A percentile compares a stretch with the other conserved stretches of the same genome.
These are phyloP conservation scores for Oreochromis niloticus DNA, from an alignment of 2,113 vertebrate genomes.

Conservation along the genomic window DNA sequence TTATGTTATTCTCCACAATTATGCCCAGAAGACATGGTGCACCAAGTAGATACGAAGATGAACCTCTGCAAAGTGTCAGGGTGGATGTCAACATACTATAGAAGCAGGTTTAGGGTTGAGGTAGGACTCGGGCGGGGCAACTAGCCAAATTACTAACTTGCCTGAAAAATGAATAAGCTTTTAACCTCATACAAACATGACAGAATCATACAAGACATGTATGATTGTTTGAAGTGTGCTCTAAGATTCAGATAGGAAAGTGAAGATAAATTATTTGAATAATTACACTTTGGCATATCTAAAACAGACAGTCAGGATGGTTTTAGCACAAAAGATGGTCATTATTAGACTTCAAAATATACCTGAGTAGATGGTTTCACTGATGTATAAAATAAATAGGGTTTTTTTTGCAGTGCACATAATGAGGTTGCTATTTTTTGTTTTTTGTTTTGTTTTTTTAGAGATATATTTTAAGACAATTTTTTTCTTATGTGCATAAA, in stretches of 20 bases:
- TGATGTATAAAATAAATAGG: not conserved
- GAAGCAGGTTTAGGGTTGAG: not conserved
- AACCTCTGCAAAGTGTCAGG: not conserved
- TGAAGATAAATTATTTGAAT: not conserved
- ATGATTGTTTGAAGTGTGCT: slow-evolving; percentile 14
- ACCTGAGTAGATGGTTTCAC: not conserved
- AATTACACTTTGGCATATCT: slow-evolving; percentile 18
- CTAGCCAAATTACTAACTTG: not conserved
- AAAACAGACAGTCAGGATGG: not conserved
- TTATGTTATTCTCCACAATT: not conserved
- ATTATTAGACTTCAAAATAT: not conserved
- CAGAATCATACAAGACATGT: not conserved
- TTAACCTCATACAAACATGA: not conserved
- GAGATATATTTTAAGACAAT: not conserved
- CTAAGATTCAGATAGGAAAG: not conserved
- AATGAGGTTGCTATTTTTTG: not conserved
- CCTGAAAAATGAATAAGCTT: not conserved
- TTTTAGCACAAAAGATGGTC: not conserved
- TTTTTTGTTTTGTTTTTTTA: not conserved
- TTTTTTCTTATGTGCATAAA: not conserved
- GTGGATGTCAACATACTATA: not conserved
- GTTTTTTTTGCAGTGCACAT: not conserved
- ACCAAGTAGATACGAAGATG: not conserved
- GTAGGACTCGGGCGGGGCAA: not conserved
- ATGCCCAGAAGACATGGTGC: not conserved